Conservation (phyloP, 2,888 invertebrate species). For the Lottia scabra region DNA sequence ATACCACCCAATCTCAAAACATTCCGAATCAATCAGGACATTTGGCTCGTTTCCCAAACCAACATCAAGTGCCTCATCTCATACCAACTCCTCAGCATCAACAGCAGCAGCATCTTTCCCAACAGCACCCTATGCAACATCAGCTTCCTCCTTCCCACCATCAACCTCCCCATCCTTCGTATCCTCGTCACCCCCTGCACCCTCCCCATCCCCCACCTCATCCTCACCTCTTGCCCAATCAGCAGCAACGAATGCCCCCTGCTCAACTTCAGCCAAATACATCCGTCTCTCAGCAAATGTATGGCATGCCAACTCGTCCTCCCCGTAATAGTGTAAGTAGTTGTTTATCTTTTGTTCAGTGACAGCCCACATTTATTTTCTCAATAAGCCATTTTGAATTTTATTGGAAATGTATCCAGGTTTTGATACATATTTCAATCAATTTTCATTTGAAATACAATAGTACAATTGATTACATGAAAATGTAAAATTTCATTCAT, state of each 20-base stretch:
- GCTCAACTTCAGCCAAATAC: constrained; percentile 6
- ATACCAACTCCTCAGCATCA: background rate
- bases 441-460: too few species aligned
- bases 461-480: too few species aligned
- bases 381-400: too few species aligned
- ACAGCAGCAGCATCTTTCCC: background rate
- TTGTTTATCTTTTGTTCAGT: constrained; percentile 5
- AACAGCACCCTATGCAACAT: background rate
- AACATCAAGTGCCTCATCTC: background rate
- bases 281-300: background rate
- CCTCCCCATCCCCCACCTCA: background rate
- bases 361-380: too few species aligned
- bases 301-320: constrained; percentile 1
- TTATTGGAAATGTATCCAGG: too few species aligned
- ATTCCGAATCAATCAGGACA: too few species aligned
- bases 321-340: background rate
- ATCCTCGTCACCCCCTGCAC: background rate
- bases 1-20: too few species aligned
- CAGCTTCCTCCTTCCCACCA: background rate
- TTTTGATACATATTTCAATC: too few species aligned
- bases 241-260: background rate
- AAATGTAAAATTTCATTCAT: too few species aligned
- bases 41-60: too few species aligned
- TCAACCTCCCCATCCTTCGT: background rate
- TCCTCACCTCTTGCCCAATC: background rate